These are phyloP conservation scores for Huso huso DNA, from an alignment of 2,797 vertebrate species.

Conservation along the genomic window DNA sequence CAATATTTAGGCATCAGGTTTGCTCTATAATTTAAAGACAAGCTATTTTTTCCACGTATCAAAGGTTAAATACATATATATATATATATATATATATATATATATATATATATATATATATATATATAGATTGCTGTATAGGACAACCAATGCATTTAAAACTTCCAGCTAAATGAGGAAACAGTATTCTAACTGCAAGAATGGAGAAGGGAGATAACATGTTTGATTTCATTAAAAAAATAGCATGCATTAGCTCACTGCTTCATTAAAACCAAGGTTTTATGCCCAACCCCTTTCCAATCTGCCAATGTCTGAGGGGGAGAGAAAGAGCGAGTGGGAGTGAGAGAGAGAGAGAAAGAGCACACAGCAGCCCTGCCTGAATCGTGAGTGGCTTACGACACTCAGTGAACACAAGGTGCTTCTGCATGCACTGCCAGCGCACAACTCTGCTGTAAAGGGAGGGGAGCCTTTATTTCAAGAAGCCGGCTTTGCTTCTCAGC, in stretches of 20 bases:
- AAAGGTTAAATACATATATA: too few relatives aligned
- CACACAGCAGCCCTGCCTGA: conserved; percentile 69
- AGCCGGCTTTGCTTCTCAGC: conserved; percentile 62
- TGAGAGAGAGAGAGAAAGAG: conserved; percentile 42
- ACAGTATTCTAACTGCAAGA: conserved; percentile 41
- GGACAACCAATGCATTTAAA: too few relatives aligned
- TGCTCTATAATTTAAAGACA: too few relatives aligned
- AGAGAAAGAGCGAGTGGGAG: conserved; percentile 37
- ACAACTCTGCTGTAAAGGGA: conserved; percentile 78
- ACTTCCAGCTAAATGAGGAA: conserved; percentile 26
- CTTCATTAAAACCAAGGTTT: conserved; percentile 72
- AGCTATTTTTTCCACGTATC: too few relatives aligned
- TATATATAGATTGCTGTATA: too few relatives aligned
- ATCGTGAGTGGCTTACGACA: conserved; percentile 99
- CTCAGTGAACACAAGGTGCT: conserved; percentile 95
- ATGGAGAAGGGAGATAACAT: conserved; percentile 43
- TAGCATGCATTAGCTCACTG: conserved; percentile 61
- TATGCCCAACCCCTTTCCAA: conserved; percentile 83
- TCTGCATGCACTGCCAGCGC: conserved; percentile 84
- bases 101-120: too few relatives aligned
- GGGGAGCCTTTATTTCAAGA: conserved; percentile 28
- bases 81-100: too few relatives aligned
- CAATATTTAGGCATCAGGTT: too few relatives aligned
- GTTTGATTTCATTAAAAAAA: conserved; percentile 72
- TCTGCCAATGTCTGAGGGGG: conserved; percentile 75